Evolutionary conservation across 2,113 vertebrate species (phyloP).

Genomic region (Nesoenas mayeri): DNA sequence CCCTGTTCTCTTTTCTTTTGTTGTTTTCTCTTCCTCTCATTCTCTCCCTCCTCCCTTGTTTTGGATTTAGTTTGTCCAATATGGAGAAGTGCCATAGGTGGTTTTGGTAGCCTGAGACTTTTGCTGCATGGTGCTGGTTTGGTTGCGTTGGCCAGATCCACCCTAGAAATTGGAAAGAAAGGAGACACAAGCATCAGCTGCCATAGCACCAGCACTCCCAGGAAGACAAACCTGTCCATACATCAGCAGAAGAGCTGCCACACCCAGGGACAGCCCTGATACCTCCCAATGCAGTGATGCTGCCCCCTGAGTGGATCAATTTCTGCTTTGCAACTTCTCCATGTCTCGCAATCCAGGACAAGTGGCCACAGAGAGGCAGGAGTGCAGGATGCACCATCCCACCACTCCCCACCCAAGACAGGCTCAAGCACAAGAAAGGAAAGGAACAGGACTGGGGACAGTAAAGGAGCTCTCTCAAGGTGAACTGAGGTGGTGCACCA

Average conservation of each 20-base stretch:
- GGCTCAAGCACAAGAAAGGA: neutral
- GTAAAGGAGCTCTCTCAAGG: neutral
- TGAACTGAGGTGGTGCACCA: accelerated
- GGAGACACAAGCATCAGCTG: neutral
- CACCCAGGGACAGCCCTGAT: neutral
- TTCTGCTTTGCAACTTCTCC: neutral
- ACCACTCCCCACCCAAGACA: neutral
- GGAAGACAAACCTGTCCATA: neutral
- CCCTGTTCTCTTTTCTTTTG: neutral
- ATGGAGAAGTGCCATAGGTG: slow-evolving; percentile 78
- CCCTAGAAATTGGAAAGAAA: slow-evolving; percentile 56
- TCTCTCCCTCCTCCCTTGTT: neutral
- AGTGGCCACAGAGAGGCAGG: neutral
- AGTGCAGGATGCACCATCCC: neutral
- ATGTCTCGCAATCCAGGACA: neutral
- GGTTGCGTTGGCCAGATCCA: slow-evolving; percentile 77
- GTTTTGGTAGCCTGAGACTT: slow-evolving; percentile 84
- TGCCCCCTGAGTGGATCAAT: neutral
- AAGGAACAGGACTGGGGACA: neutral
- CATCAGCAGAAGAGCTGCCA: neutral
- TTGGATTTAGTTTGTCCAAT: slow-evolving; percentile 80
- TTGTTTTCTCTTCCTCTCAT: neutral
- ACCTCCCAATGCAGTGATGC: neutral
- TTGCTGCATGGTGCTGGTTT: slow-evolving; percentile 81
- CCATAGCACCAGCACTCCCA: neutral